Conservation (phyloP, 2,888 invertebrate species). For the Drosophila phalerata region DNA sequence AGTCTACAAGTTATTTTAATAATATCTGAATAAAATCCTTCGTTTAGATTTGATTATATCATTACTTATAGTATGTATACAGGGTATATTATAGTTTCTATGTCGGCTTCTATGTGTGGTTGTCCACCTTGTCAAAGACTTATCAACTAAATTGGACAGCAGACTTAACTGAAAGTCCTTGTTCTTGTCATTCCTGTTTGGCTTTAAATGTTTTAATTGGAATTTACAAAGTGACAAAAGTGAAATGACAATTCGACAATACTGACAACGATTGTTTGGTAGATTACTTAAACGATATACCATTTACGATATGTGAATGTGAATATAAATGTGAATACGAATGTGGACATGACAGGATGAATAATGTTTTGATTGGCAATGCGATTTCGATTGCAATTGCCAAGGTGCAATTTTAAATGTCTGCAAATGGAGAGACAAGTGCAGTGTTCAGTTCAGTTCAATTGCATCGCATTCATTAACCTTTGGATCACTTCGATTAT, state of each 20-base stretch:
- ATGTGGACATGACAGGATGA: conserved; percentile 23
- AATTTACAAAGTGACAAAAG: conserved; percentile 30
- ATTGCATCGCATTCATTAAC: conserved; percentile 8
- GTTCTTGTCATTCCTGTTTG: conserved; percentile 4
- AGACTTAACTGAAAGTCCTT: conserved; percentile 13
- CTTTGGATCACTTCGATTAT: conserved; percentile 1
- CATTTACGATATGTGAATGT: conserved; percentile 7
- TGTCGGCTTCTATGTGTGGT: no score
- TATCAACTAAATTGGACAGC: conserved; percentile 29
- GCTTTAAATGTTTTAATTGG: conserved; percentile 38
- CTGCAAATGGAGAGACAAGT: conserved; percentile 11
- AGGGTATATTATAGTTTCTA: neutral
- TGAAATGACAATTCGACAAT: conserved; percentile 29
- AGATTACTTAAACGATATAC: conserved; percentile 13
- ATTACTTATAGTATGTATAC: neutral
- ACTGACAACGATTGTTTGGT: neutral
- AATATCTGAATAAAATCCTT: neutral
- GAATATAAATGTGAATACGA: neutral
- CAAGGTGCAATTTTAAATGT: conserved; percentile 6
- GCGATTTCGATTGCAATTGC: conserved; percentile 10
- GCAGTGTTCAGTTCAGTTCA: neutral
- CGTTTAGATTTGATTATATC: neutral
- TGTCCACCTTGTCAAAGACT: neutral
- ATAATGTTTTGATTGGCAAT: conserved; percentile 27
- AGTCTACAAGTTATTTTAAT: no score